Base-by-base conservation (phyloP, 2,888 invertebrate genomes). In the Standfussiana lucernea region DNA sequence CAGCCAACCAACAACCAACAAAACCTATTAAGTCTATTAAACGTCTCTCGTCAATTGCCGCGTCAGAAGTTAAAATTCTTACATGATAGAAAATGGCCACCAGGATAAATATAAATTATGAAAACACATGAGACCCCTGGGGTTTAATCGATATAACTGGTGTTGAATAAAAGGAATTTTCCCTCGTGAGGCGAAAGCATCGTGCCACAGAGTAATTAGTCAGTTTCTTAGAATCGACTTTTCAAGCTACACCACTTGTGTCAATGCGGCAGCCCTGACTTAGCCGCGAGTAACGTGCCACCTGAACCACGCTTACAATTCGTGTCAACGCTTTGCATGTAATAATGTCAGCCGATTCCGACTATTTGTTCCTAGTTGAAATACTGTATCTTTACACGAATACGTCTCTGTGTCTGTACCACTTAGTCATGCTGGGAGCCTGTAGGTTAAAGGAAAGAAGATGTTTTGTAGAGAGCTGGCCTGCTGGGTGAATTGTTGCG, bases 401-500 rank as follows among this genome's bases (percentile, higher is more conserved):
- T 35, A 61, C 35, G 21, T 35, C 0, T 61, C 21, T 32, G 32
- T 79, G 74, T 77, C 76, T 78, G 56, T 75, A 72, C 78, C 79
- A 78, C 59, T 86, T 87, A 83, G 73, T 87, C 83, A 87, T 77
- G 40, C 72, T 67, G 50, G 21, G 35, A 67, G 10, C 11, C 53
- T 68, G 37, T 65, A 65, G 24, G 45, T 66, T 84, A 40, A 32
- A 69, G 59, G 28, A 84, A 69, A 59, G 37, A 65, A n/a, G 28
- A 65, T 56, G 37, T 50, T 59, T 71, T 56, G 37, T 53, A 1
- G 24, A 1, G 56, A 32, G 21, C 24, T 61, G 32, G 56, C 61
- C 42, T 37, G 53, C 69, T 74, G 82, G 13, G 65, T 50, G 56
- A 80, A 1, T 68, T 40, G 47, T 77, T n/a, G 35, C 32, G 53